Conservation (phyloP, 2,888 invertebrate species). For the Spisula subtruncata region DNA sequence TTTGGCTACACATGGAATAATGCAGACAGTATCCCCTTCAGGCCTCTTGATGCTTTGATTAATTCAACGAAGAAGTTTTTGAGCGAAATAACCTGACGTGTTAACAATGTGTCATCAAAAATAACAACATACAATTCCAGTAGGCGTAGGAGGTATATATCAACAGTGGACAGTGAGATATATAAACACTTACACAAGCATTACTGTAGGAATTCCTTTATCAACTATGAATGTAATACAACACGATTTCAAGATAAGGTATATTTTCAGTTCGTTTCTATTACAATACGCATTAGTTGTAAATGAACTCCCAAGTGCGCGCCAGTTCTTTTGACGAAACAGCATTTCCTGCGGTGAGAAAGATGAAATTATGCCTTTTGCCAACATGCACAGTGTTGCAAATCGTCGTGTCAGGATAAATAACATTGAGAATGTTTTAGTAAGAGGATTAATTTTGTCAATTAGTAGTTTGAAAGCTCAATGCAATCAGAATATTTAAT, state of each 20-base stretch:
- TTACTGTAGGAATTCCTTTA: background rate
- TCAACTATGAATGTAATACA: background rate
- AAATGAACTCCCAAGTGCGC: background rate
- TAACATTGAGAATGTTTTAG: background rate
- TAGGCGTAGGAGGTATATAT: no score
- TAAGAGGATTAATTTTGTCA: conserved; percentile 5
- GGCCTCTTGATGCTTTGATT: no score
- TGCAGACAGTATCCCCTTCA: no score
- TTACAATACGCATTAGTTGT: background rate
- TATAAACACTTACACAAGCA: background rate
- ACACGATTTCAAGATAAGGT: background rate
- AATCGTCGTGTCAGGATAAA: background rate
- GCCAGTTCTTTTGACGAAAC: background rate
- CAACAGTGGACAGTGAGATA: background rate
- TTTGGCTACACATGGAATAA: no score
- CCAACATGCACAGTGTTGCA: conserved; percentile 19
- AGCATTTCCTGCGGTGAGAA: background rate
- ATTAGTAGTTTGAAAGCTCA: background rate
- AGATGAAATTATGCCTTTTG: conserved; percentile 7
- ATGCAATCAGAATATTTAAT: background rate
- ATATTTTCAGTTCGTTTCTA: background rate
- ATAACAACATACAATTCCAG: no score
- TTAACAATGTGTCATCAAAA: no score
- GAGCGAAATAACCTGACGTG: no score
- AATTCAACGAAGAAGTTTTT: no score